Conservation (phyloP, 2,888 invertebrate species). For the Papilio gigon region DNA sequence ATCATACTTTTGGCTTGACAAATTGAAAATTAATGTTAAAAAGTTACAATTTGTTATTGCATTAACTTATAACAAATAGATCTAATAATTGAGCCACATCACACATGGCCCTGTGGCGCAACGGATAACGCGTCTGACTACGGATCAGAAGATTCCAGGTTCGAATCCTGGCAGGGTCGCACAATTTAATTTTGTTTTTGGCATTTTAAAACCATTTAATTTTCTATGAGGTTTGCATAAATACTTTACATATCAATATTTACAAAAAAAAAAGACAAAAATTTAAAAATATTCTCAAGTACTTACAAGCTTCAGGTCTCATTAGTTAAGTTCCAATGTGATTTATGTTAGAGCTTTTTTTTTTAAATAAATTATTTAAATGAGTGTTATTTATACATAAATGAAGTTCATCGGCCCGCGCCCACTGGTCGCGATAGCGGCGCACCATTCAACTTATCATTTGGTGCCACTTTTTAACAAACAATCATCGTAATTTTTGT, state of each 20-base stretch:
- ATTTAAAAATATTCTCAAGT: neutral
- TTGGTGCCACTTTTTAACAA: constrained; percentile 31
- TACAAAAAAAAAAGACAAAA: neutral
- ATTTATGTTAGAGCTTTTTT: neutral
- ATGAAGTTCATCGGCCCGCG: constrained; percentile 32
- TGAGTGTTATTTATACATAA: neutral
- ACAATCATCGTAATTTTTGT: constrained; percentile 33
- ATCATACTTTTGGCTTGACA: no score
- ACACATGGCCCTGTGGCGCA: constrained; percentile 83
- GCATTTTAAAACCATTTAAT: neutral
- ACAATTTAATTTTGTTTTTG: neutral
- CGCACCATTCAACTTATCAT: constrained; percentile 35
- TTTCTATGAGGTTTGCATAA: no score
- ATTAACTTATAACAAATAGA: neutral
- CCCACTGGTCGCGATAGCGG: constrained; percentile 32
- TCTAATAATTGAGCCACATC: neutral
- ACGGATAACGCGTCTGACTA: constrained; percentile 88
- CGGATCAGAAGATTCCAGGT: constrained; percentile 87
- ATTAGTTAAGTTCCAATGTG: no score
- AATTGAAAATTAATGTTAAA: neutral
- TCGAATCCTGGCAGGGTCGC: constrained; percentile 85
- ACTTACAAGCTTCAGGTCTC: no score
- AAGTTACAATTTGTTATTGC: no score
- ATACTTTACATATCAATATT: no score
- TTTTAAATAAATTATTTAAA: neutral